Percentiles rank a stretch among this genome's conserved stretches.
phyloP scores from a whole-genome alignment of 1,140 invertebrate species.

The Aphidius ervi region DNA sequence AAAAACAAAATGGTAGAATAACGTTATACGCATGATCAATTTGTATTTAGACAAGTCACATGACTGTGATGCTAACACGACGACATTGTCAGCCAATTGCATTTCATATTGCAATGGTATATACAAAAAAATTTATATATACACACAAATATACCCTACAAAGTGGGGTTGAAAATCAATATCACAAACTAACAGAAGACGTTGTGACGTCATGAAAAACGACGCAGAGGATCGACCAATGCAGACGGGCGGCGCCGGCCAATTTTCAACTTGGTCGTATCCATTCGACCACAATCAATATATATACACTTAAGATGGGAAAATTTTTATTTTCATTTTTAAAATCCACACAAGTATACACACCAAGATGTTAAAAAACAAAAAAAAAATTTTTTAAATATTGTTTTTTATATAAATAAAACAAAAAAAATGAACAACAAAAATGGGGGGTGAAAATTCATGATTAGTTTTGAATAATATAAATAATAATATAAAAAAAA shows the following conservation, averaged over 20 bases:
- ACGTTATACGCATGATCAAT: not conserved
- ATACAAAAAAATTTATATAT: no score
- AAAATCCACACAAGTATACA: no score
- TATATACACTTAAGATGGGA: constrained; percentile 36
- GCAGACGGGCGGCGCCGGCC: constrained; percentile 47
- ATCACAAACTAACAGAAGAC: constrained; percentile 31
- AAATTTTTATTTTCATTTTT: no score
- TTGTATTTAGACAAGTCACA: constrained; percentile 1
- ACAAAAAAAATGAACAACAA: not conserved
- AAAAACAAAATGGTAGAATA: not conserved
- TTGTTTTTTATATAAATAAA: no score
- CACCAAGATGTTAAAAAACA: not conserved
- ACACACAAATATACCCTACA: not conserved
- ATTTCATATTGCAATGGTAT: constrained; percentile 2
- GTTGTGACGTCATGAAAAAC: constrained; percentile 45
- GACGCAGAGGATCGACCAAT: constrained; percentile 47
- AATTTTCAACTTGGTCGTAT: constrained; percentile 32
- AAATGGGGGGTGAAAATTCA: not conserved
- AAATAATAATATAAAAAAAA: no score
- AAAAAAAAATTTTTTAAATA: constrained; percentile 1
- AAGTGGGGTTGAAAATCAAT: constrained; percentile 43
- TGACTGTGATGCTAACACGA: constrained; percentile 3
- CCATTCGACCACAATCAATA: constrained; percentile 38
- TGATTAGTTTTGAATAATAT: not conserved
- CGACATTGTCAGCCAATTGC: constrained; percentile 16